phyloP scores from a whole-genome alignment of 1,140 invertebrate species.

The Yoshiicerus persimilis region DNA sequence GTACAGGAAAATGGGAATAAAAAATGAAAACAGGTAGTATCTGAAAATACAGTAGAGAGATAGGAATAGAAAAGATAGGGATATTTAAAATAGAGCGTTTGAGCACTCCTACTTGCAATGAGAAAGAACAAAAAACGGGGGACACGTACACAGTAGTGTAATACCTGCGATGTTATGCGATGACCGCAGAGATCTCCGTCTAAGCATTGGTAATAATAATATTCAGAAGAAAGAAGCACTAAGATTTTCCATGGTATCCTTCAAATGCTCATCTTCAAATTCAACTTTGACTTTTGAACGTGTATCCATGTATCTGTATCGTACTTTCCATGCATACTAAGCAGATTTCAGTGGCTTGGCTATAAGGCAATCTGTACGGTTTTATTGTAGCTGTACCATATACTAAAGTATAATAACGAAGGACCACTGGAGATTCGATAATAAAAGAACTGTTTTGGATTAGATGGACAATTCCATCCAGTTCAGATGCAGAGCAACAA shows the following conservation, averaged over 20 bases:
- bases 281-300: slow-evolving; percentile 5
- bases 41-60: neutral
- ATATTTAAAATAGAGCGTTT: neutral
- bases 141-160: neutral
- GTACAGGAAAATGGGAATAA: neutral
- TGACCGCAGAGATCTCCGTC: neutral
- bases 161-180: neutral
- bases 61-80: neutral
- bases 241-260: neutral
- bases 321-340: neutral
- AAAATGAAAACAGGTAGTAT: neutral
- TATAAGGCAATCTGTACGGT: neutral
- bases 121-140: neutral
- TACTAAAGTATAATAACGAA: neutral
- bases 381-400: neutral
- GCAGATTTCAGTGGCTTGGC: slow-evolving; percentile 4
- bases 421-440: slow-evolving; percentile 6
- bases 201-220: neutral
- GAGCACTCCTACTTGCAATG: slow-evolving; percentile 1
- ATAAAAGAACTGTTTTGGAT: neutral
- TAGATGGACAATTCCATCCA: neutral
- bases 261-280: neutral
- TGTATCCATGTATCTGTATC: slow-evolving; percentile 7
- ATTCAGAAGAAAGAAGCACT: neutral
- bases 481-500: neutral